Evolutionary conservation across 2,113 vertebrate genomes (phyloP).

Genomic region (Lepus timidus): DNA sequence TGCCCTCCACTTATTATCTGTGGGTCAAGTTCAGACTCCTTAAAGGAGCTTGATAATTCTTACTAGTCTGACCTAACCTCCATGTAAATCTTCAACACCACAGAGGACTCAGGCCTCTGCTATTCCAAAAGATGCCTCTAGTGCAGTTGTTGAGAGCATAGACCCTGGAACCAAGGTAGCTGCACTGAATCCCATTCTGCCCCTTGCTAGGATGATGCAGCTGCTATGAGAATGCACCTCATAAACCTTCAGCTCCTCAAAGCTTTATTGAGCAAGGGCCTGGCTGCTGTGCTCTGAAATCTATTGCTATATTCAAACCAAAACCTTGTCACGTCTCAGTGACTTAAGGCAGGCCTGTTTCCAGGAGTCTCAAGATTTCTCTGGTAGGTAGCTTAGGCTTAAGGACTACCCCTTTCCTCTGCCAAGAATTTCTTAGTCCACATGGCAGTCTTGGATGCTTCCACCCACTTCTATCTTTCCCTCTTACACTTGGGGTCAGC

Average conservation of each 20-base stretch:
- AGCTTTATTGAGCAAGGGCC: neutral
- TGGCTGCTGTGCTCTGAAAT: slow-evolving; percentile 21
- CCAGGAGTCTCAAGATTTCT: neutral
- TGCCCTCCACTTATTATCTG: neutral
- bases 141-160: neutral
- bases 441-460: neutral
- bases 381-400: neutral
- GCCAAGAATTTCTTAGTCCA: neutral
- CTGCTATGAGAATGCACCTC: neutral
- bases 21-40: slow-evolving; percentile 21
- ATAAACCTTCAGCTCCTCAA: neutral
- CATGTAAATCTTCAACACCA: neutral
- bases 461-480: neutral
- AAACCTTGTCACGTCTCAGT: neutral
- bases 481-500: neutral
- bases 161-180: neutral
- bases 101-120: slow-evolving; percentile 30
- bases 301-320: neutral
- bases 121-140: neutral
- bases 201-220: neutral
- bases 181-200: slow-evolving; percentile 44
- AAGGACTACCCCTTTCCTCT: neutral
- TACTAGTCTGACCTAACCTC: neutral
- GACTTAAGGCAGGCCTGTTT: neutral
- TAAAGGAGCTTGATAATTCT: slow-evolving; percentile 9